Conservation (phyloP, 2,113 vertebrate genomes). For the Ciconia maguari region DNA sequence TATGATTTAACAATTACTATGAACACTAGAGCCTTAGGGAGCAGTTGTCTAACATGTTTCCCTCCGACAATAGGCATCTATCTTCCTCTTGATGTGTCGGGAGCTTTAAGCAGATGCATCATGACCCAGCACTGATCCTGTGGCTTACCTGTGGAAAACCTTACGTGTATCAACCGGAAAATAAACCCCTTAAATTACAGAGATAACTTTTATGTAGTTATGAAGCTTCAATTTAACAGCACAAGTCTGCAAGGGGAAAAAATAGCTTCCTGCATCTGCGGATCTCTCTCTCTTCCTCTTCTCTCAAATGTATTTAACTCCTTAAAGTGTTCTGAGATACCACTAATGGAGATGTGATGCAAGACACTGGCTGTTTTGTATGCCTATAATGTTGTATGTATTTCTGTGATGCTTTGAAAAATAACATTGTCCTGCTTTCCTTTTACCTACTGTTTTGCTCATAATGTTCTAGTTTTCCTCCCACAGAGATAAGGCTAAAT, state of each 20-base stretch:
- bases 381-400: neutral
- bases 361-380: neutral
- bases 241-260: neutral
- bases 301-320: neutral
- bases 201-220: constrained; percentile 19
- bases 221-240: neutral
- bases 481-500: neutral
- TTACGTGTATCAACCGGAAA: neutral
- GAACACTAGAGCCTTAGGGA: constrained; percentile 27
- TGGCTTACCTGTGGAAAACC: constrained; percentile 20
- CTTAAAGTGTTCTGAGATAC: neutral
- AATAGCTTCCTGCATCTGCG: neutral
- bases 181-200: constrained; percentile 32
- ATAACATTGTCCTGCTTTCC: neutral
- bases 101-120: constrained; percentile 8
- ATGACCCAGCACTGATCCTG: constrained; percentile 20
- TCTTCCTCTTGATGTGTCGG: constrained; percentile 17
- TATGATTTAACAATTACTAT: constrained; percentile 41
- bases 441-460: neutral
- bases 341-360: neutral
- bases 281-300: neutral
- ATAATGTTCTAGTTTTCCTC: neutral
- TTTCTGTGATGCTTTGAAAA: neutral
- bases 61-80: neutral
- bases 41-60: constrained; percentile 38